These are phyloP conservation scores for Andrena camellia DNA, from an alignment of 2,888 invertebrate species.

Conservation along the genomic window DNA sequence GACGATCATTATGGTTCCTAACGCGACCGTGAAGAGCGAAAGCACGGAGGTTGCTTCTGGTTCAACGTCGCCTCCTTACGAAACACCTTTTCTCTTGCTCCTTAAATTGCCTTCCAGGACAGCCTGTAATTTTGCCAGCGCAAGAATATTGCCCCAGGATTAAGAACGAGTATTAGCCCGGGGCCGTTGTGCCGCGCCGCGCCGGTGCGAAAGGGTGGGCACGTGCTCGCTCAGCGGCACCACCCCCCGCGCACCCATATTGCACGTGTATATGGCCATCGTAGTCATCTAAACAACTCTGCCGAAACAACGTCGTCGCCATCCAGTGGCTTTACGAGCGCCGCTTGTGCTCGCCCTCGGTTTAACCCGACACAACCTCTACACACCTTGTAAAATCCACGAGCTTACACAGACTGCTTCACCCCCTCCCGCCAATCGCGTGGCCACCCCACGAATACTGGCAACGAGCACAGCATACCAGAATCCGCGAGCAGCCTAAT, in stretches of 20 bases:
- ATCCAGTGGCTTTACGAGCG: slow-evolving; percentile 31
- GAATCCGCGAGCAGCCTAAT: too few species aligned
- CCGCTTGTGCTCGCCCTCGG: neutral
- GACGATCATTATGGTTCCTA: neutral
- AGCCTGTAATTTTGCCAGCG: slow-evolving; percentile 34
- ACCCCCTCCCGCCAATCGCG: neutral
- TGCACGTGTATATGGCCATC: neutral
- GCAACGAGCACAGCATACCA: too few species aligned
- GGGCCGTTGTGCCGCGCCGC: neutral
- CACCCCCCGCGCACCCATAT: neutral
- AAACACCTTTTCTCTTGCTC: neutral
- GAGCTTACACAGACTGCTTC: neutral
- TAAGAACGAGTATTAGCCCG: slow-evolving; percentile 46
- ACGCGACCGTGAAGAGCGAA: neutral
- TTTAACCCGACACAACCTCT: slow-evolving; percentile 6
- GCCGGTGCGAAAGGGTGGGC: neutral
- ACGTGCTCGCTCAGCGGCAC: neutral
- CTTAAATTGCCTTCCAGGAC: slow-evolving; percentile 2
- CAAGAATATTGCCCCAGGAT: slow-evolving; percentile 20
- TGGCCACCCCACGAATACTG: too few species aligned
- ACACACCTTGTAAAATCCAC: slow-evolving; percentile 34
- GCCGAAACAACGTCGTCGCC: slow-evolving; percentile 42
- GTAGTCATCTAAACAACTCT: slow-evolving; percentile 37
- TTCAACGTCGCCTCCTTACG: neutral
- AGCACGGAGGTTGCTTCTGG: neutral